Percentiles rank a stretch among this genome's conserved stretches.
Evolutionary conservation across 2,113 vertebrate species (phyloP).

Genomic region (Callaeas wilsoni): DNA sequence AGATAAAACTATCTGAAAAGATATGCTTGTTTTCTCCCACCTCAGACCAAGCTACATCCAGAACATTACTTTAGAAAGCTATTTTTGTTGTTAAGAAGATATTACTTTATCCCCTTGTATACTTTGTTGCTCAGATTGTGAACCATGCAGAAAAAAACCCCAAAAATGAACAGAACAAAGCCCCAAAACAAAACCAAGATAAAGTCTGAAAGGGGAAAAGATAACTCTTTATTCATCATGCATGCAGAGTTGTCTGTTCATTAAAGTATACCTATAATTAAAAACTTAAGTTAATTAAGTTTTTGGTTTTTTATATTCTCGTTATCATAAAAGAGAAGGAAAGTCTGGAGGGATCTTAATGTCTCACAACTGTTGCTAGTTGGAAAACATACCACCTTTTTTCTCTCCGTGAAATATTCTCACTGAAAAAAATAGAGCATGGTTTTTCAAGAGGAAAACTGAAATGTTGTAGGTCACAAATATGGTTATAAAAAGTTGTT

Average conservation of each 20-base stretch:
- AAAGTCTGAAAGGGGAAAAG: constrained; percentile 29
- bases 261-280: constrained; percentile 61
- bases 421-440: background rate
- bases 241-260: constrained; percentile 44
- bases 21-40: background rate
- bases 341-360: background rate
- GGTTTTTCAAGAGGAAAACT: background rate
- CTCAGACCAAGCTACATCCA: background rate
- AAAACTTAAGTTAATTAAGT: constrained; percentile 57
- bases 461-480: background rate
- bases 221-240: constrained; percentile 40
- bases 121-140: background rate
- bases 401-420: background rate
- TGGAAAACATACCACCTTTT: background rate
- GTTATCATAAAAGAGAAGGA: constrained; percentile 37
- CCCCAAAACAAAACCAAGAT: constrained; percentile 9
- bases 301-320: constrained; percentile 39
- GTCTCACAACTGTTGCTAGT: background rate
- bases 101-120: background rate
- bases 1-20: background rate
- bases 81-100: background rate
- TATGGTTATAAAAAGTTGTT: background rate
- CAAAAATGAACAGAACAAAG: background rate
- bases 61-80: background rate
- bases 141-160: background rate